These are phyloP conservation scores for Pentalonia nigronervosa DNA, from an alignment of 1,140 invertebrate species.

Conservation along the genomic window DNA sequence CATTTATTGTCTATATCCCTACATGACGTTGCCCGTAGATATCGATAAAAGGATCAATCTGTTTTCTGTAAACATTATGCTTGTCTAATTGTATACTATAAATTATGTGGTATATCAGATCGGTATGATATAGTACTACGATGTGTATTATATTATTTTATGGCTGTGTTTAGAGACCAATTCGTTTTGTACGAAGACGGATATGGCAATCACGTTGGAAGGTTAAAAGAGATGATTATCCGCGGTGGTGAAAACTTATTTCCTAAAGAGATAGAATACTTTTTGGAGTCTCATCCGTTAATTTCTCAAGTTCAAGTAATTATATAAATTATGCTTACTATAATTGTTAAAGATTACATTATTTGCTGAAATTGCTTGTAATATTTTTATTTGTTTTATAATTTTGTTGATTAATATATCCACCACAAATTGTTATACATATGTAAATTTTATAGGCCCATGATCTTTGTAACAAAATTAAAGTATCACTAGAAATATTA, in stretches of 20 bases:
- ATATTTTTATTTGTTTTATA: no score
- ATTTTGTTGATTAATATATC: no score
- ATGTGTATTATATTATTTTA: not conserved
- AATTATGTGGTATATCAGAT: not conserved
- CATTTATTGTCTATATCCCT: not conserved
- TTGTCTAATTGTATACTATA: not conserved
- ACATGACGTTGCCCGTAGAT: no score
- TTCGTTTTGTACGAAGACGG: slow-evolving; percentile 79
- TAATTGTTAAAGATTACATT: no score
- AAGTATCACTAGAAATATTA: no score
- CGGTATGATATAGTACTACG: not conserved
- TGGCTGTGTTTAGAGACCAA: slow-evolving; percentile 73
- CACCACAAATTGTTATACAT: no score
- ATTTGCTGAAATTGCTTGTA: no score
- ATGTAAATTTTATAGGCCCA: no score
- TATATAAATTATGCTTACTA: not conserved
- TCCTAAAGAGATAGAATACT: slow-evolving; percentile 87
- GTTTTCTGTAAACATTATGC: not conserved
- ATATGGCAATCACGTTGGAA: slow-evolving; percentile 80
- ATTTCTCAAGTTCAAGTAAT: slow-evolving; percentile 78
- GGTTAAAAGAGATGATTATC: slow-evolving; percentile 90
- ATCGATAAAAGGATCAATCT: not conserved
- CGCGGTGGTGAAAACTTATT: slow-evolving; percentile 92
- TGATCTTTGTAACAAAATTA: no score
- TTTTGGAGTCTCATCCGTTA: slow-evolving; percentile 78